phyloP scores from a whole-genome alignment of 2,113 vertebrate species.

The Chionodraco myersi region DNA sequence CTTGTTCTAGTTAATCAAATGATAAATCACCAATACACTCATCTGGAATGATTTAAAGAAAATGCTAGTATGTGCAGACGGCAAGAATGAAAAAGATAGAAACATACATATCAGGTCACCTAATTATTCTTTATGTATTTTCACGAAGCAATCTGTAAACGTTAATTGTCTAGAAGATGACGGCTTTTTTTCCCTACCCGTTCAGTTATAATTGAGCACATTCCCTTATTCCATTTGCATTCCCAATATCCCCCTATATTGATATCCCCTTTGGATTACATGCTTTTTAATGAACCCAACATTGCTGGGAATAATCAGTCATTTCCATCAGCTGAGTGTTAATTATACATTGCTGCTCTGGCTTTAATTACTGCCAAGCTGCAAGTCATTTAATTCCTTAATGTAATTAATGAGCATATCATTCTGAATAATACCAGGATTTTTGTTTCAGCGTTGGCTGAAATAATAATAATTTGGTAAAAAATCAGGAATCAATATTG shows the following conservation, averaged over 20 bases:
- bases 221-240: conserved; percentile 53
- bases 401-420: conserved; percentile 61
- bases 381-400: conserved; percentile 49
- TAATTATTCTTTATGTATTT: neutral
- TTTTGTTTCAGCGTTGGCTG: conserved; percentile 39
- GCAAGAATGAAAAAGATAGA: neutral
- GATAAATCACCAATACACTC: conserved; percentile 54
- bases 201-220: conserved; percentile 34
- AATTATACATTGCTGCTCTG: conserved; percentile 64
- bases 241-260: conserved; percentile 52
- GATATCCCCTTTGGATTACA: conserved; percentile 68
- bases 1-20: conserved; percentile 61
- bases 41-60: conserved; percentile 52
- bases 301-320: conserved; percentile 65
- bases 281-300: conserved; percentile 70
- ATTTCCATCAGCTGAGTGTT: conserved; percentile 69
- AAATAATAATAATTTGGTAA: conserved; percentile 21
- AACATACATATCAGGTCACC: neutral
- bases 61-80: neutral
- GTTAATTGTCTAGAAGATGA: conserved; percentile 34
- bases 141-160: conserved; percentile 8
- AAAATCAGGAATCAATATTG: conserved; percentile 29
- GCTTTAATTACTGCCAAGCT: conserved; percentile 71
- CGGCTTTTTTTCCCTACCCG: conserved; percentile 33
- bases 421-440: conserved; percentile 27